Evolutionary conservation across 2,113 vertebrate species (phyloP).

Genomic region (Empidonax traillii): DNA sequence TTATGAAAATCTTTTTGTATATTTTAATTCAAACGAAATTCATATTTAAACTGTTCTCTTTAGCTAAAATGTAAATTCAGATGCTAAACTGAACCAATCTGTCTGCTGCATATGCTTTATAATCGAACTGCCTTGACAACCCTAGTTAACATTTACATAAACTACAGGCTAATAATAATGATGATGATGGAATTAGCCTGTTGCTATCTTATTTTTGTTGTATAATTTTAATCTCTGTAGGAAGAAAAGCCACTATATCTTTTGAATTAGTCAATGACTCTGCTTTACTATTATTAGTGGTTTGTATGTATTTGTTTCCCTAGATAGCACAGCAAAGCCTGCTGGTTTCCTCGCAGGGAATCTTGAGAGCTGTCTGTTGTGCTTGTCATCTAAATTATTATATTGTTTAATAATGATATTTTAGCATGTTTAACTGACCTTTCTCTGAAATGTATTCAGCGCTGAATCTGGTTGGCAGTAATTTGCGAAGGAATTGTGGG

Average conservation of each 20-base stretch:
- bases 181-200: slow-evolving; percentile 7
- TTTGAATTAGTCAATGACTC: slow-evolving; percentile 24
- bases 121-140: slow-evolving; percentile 31
- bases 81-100: slow-evolving; percentile 29
- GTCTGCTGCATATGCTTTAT: slow-evolving; percentile 33
- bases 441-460: neutral
- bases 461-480: neutral
- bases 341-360: neutral
- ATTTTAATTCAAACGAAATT: slow-evolving; percentile 43
- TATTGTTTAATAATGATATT: neutral
- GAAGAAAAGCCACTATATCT: neutral
- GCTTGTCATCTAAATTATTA: neutral
- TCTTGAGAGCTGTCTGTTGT: neutral
- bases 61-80: slow-evolving; percentile 39
- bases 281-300: slow-evolving; percentile 44
- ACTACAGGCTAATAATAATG: slow-evolving; percentile 45
- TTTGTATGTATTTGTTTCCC: slow-evolving; percentile 27
- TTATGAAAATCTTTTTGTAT: neutral
- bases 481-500: neutral
- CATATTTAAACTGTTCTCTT: slow-evolving; percentile 1
- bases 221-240: slow-evolving; percentile 44
- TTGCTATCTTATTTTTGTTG: slow-evolving; percentile 28
- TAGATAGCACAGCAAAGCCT: neutral
- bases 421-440: neutral
- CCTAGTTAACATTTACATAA: slow-evolving; percentile 40